phyloP scores from a whole-genome alignment of 1,140 invertebrate genomes.

The Magallana ariakensis region DNA sequence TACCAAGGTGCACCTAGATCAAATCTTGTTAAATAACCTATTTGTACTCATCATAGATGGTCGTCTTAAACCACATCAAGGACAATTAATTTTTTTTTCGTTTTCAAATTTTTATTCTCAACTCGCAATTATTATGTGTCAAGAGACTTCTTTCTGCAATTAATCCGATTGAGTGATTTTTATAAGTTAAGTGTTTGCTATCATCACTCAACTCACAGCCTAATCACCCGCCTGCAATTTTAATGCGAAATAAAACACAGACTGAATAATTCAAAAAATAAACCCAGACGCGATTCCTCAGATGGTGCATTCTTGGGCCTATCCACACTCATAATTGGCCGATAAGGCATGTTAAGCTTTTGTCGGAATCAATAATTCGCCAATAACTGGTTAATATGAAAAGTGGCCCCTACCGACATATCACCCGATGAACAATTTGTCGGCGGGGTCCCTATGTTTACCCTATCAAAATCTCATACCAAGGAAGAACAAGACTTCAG shows the following conservation, averaged over 20 bases:
- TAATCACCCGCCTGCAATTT: conserved; percentile 9
- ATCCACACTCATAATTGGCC: conserved; percentile 11
- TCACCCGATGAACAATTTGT: conserved; percentile 5
- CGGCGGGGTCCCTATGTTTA: conserved; percentile 14
- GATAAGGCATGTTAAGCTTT: conserved; percentile 34
- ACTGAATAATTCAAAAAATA: neutral
- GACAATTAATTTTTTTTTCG: too few relatives aligned
- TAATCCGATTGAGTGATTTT: conserved; percentile 32
- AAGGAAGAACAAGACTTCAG: neutral
- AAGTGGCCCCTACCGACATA: conserved; percentile 18
- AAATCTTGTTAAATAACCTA: too few relatives aligned
- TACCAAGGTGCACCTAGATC: too few relatives aligned
- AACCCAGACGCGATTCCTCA: neutral
- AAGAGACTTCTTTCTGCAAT: neutral
- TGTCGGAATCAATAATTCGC: conserved; percentile 25
- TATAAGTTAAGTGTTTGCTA: conserved; percentile 8
- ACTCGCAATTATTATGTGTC: neutral
- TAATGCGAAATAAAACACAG: conserved; percentile 23
- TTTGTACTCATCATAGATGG: too few relatives aligned
- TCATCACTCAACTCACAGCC: neutral
- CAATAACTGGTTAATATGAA: conserved; percentile 26
- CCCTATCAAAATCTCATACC: conserved; percentile 35
- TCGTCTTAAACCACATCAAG: too few relatives aligned
- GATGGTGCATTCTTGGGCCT: neutral
- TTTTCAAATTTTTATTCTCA: too few relatives aligned